A percentile compares a stretch with the other conserved stretches of the same genome.
Evolutionary conservation across 2,113 vertebrate genomes (phyloP).

Genomic region (Rhinolophus ferrumequinum): DNA sequence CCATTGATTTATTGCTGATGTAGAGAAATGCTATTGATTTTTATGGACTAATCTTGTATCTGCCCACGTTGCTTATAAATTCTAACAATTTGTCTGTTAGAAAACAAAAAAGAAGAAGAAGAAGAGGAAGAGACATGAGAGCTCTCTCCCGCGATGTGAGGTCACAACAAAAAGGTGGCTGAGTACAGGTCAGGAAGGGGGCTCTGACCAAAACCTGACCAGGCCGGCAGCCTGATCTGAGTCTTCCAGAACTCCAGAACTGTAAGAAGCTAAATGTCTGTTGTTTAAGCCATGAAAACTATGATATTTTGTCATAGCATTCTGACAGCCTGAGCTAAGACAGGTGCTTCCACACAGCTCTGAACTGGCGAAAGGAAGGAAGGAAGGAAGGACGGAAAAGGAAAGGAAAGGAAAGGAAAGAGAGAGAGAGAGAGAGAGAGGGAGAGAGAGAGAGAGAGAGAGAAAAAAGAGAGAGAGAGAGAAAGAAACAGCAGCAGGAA

Average conservation of each 20-base stretch:
- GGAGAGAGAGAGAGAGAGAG: no score
- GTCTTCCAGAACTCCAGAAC: not conserved
- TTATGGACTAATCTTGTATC: slow-evolving; percentile 38
- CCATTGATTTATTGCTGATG: not conserved
- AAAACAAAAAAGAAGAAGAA: not conserved
- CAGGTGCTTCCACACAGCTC: no score
- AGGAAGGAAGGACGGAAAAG: no score
- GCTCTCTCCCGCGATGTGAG: fast-evolving
- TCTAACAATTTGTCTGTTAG: slow-evolving; percentile 30
- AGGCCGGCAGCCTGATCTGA: not conserved
- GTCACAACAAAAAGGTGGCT: not conserved
- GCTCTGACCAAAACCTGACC: not conserved
- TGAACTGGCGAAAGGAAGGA: not conserved
- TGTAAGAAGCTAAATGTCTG: not conserved
- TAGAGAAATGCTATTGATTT: slow-evolving; percentile 31
- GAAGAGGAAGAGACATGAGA: not conserved
- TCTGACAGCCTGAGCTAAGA: not conserved
- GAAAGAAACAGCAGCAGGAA: no score
- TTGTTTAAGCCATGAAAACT: not conserved
- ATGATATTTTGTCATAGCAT: no score
- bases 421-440: no score
- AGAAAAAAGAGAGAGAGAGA: no score
- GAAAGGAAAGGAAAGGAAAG: no score
- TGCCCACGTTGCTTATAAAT: not conserved
- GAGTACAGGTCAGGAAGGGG: no score